These are phyloP conservation scores for Chaitophorus viminalis DNA, from an alignment of 2,888 invertebrate species.

Conservation along the genomic window DNA sequence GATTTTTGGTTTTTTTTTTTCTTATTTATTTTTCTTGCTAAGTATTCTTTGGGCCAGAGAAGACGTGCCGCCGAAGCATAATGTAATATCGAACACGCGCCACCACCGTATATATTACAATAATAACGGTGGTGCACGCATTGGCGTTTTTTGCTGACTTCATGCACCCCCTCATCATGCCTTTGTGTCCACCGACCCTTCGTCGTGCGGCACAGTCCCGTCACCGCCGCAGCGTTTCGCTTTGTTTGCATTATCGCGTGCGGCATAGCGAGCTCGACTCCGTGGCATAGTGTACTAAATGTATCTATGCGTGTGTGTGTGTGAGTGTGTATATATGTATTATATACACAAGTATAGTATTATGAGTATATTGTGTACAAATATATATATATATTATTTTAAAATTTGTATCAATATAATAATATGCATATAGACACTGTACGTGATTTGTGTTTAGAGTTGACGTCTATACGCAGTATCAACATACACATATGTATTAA, in stretches of 20 bases:
- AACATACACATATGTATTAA: background rate
- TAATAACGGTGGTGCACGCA: background rate
- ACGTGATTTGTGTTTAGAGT: background rate
- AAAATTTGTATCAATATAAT: background rate
- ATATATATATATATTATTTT: too few species aligned
- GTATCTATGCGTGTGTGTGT: background rate
- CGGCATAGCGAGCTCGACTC: background rate
- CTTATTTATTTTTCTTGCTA: background rate
- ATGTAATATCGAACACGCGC: background rate
- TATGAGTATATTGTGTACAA: too few species aligned
- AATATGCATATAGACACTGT: background rate
- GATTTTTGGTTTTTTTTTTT: background rate
- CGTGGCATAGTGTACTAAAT: background rate
- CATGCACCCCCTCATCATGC: background rate
- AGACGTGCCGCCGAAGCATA: background rate
- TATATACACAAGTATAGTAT: too few species aligned
- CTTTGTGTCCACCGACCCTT: background rate
- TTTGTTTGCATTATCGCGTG: slow-evolving; percentile 9
- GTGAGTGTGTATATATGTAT: too few species aligned
- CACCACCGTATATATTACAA: background rate
- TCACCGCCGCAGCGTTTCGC: background rate
- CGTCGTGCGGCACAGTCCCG: background rate
- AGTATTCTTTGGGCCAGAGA: background rate
- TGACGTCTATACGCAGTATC: background rate
- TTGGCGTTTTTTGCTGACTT: background rate